phyloP scores from a whole-genome alignment of 2,888 invertebrate species.

The Heliconius erato region DNA sequence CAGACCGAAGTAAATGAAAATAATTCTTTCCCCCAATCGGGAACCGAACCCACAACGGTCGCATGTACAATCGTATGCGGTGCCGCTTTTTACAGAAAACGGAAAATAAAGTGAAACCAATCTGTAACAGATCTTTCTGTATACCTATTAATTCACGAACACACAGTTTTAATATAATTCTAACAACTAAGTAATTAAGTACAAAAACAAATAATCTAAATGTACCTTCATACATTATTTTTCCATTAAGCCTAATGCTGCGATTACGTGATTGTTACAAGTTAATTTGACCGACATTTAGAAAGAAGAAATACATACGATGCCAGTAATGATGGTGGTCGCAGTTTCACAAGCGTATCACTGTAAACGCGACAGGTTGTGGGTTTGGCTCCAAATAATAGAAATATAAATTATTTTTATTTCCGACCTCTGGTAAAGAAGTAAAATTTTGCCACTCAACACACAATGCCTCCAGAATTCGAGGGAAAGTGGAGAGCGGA shows the following conservation, averaged over 20 bases:
- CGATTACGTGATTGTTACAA: slow-evolving; percentile 4
- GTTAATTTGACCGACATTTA: neutral
- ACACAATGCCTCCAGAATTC: too few species aligned
- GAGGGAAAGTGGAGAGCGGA: too few species aligned
- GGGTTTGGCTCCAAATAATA: too few species aligned
- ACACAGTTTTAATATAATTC: neutral
- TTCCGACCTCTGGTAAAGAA: neutral
- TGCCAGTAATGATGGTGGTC: too few species aligned
- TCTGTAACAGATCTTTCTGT: neutral
- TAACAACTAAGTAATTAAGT: neutral
- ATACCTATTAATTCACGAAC: neutral
- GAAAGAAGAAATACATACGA: neutral
- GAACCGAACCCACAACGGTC: neutral
- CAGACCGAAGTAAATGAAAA: neutral
- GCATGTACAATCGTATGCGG: too few species aligned
- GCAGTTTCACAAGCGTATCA: too few species aligned
- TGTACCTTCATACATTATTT: neutral
- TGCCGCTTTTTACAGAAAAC: too few species aligned
- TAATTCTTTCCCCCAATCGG: neutral
- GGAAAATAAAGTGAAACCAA: neutral
- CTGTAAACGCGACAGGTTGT: neutral
- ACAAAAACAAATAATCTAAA: neutral
- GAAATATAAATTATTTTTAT: neutral
- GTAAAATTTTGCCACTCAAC: too few species aligned
- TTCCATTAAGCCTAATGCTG: slow-evolving; percentile 13